These are phyloP conservation scores for Semnopithecus entellus DNA, from an alignment of 2,113 vertebrate genomes.

Conservation along the genomic window DNA sequence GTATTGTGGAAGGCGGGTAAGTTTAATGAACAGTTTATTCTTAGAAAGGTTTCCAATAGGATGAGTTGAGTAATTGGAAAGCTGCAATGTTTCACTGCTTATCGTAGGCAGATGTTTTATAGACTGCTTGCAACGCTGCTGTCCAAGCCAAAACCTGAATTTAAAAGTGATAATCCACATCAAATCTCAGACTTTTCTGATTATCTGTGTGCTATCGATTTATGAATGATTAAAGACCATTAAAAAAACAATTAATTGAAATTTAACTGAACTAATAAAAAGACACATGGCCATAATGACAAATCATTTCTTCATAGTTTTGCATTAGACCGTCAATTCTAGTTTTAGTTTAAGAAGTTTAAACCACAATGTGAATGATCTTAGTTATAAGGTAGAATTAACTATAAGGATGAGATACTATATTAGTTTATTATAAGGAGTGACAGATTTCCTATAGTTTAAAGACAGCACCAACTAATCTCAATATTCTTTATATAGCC, in stretches of 20 bases:
- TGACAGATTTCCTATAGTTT: not conserved
- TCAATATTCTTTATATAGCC: not conserved
- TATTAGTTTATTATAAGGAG: constrained; percentile 20
- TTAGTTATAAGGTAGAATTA: constrained; percentile 27
- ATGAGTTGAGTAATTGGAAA: constrained; percentile 93
- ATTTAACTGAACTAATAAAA: constrained; percentile 51
- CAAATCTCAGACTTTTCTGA: constrained; percentile 37
- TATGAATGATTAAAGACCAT: constrained; percentile 8
- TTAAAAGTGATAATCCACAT: constrained; percentile 75
- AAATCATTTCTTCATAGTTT: constrained; percentile 9
- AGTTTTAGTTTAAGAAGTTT: constrained; percentile 39
- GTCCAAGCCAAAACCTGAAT: constrained; percentile 98
- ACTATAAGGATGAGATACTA: constrained; percentile 7
- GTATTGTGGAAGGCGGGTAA: constrained; percentile 97
- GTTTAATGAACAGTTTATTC: constrained; percentile 96
- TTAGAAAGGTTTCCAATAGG: constrained; percentile 94
- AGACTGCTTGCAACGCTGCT: constrained; percentile 97
- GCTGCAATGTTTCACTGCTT: constrained; percentile 92
- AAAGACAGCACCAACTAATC: constrained; percentile 23
- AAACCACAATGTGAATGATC: constrained; percentile 32
- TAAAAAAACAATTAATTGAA: constrained; percentile 11
- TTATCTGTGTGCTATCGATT: constrained; percentile 18
- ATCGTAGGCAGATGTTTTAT: constrained; percentile 98
- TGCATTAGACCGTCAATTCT: not conserved
- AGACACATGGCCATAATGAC: not conserved